A percentile compares a stretch with the other conserved stretches of the same genome.
Conservation (phyloP, 1,140 invertebrate genomes). For the Ridgeia piscesae region DNA sequence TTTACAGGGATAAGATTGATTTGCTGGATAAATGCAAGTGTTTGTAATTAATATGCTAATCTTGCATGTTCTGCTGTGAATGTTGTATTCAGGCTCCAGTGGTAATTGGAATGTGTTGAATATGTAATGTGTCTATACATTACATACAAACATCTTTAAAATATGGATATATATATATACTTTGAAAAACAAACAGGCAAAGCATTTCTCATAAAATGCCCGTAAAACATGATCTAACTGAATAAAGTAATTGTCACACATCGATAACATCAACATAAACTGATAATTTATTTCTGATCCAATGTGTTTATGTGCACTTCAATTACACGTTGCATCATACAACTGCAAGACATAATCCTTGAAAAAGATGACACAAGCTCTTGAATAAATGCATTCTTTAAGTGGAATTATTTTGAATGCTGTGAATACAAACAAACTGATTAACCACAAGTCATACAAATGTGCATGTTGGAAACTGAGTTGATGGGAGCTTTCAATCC, state of each 20-base stretch:
- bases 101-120: too few relatives aligned
- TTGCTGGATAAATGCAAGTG: too few relatives aligned
- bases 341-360: background rate
- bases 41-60: too few relatives aligned
- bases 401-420: background rate
- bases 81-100: too few relatives aligned
- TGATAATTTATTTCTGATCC: background rate
- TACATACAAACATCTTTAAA: too few relatives aligned
- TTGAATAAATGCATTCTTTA: background rate
- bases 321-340: background rate
- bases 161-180: too few relatives aligned
- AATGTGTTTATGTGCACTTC: background rate
- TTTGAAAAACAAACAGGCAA: background rate
- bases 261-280: background rate
- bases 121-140: too few relatives aligned
- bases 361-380: background rate
- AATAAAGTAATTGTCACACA: background rate
- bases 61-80: too few relatives aligned
- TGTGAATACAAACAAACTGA: background rate
- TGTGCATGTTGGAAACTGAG: background rate
- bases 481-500: background rate
- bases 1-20: too few relatives aligned
- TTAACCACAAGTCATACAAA: background rate
- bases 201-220: background rate
- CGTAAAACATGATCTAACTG: background rate